A percentile compares a stretch with the other conserved stretches of the same genome.
Conservation (phyloP, 1,140 invertebrate species). For the Microplitis mediator region DNA sequence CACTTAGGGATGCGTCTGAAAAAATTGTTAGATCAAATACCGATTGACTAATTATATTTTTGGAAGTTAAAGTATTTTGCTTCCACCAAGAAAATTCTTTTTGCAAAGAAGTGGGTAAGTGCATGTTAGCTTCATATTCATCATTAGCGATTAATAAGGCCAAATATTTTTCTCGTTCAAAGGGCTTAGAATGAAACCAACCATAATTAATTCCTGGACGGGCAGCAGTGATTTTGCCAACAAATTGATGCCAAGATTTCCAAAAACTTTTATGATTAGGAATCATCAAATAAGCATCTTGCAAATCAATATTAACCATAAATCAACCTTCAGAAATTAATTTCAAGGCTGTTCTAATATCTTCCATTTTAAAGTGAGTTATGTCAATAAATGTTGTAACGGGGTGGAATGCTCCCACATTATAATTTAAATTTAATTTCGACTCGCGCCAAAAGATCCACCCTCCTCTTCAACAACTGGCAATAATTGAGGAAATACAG, state of each 20-base stretch:
- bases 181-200: slow-evolving; percentile 33
- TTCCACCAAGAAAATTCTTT: slow-evolving; percentile 11
- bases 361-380: background rate
- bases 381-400: background rate
- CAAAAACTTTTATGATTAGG: background rate
- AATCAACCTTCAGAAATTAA: background rate
- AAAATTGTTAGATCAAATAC: background rate
- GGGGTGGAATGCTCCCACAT: background rate
- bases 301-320: background rate
- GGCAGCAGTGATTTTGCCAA: slow-evolving; percentile 33
- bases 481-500: too few relatives aligned
- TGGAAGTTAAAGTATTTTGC: background rate
- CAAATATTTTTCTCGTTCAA: slow-evolving; percentile 3
- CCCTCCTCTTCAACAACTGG: too few relatives aligned
- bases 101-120: background rate
- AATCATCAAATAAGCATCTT: background rate
- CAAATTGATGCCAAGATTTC: slow-evolving; percentile 11
- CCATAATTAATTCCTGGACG: slow-evolving; percentile 36
- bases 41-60: background rate
- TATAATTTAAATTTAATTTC: background rate
- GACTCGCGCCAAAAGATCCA: too few relatives aligned
- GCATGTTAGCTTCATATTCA: slow-evolving; percentile 6
- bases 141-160: background rate
- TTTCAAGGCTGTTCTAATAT: background rate
- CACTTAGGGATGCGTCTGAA: background rate